Evolutionary conservation across 1,140 invertebrate genomes (phyloP).

Genomic region (Temnothorax longispinosus): DNA sequence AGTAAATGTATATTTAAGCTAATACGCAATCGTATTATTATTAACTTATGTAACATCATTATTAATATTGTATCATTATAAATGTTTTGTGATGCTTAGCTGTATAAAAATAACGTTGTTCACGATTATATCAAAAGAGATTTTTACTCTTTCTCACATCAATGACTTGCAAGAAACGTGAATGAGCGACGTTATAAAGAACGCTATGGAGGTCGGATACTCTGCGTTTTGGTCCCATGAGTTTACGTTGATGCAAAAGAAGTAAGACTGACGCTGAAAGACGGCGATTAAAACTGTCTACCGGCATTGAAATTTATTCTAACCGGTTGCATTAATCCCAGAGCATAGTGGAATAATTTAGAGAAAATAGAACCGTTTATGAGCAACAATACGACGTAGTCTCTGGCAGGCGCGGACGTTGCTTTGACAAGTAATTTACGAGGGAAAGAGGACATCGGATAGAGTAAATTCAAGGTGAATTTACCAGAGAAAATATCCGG

Average conservation of each 20-base stretch:
- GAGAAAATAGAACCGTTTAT: constrained; percentile 34
- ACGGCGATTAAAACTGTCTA: constrained; percentile 52
- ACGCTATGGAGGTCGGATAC: constrained; percentile 13
- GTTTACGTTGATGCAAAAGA: constrained; percentile 9
- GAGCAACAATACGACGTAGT: constrained; percentile 8
- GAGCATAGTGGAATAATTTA: constrained; percentile 45
- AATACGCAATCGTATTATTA: background rate
- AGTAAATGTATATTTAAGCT: background rate
- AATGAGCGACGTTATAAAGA: constrained; percentile 36
- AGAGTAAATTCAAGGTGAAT: background rate
- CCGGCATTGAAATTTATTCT: constrained; percentile 58
- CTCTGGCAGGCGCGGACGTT: background rate
- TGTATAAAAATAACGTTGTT: background rate
- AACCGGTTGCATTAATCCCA: constrained; percentile 31
- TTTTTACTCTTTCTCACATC: background rate
- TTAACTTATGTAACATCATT: background rate
- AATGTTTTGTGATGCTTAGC: background rate
- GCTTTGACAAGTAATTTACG: constrained; percentile 48
- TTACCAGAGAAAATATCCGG: constrained; percentile 18
- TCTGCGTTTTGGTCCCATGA: constrained; percentile 22
- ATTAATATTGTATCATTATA: background rate
- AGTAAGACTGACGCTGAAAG: constrained; percentile 28
- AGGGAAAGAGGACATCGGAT: background rate
- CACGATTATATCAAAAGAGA: background rate
- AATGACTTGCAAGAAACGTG: constrained; percentile 15